phyloP scores from a whole-genome alignment of 2,888 invertebrate genomes.

The Venusia cambrica region DNA sequence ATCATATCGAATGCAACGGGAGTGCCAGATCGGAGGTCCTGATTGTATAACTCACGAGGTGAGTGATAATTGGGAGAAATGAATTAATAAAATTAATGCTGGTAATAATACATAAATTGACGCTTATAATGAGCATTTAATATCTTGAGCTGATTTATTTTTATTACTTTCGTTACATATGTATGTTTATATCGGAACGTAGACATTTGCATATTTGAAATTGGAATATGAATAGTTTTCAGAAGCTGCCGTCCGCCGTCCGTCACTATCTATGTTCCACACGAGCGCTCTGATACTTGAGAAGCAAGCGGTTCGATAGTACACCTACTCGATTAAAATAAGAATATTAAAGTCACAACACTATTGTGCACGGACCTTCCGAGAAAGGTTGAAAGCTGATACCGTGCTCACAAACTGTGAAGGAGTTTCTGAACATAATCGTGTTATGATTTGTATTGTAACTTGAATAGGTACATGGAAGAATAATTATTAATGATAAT shows the following conservation, averaged over 20 bases:
- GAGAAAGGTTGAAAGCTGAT: slow-evolving; percentile 50
- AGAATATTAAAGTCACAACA: slow-evolving; percentile 67
- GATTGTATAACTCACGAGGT: slow-evolving; percentile 19
- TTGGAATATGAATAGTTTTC: slow-evolving; percentile 65
- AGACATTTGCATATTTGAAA: no score
- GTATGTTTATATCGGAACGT: no score
- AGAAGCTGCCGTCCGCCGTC: slow-evolving; percentile 57
- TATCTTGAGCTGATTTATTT: slow-evolving; percentile 9
- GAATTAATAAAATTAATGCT: slow-evolving; percentile 23
- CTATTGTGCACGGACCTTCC: slow-evolving; percentile 57
- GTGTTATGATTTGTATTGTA: slow-evolving; percentile 27
- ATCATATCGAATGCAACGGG: slow-evolving; percentile 5
- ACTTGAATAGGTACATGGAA: no score
- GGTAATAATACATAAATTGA: slow-evolving; percentile 27
- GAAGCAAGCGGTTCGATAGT: slow-evolving; percentile 62
- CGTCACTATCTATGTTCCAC: slow-evolving; percentile 76
- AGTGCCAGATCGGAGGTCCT: slow-evolving; percentile 12
- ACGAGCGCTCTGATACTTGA: slow-evolving; percentile 66
- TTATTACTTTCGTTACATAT: no score
- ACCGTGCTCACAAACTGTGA: slow-evolving; percentile 39
- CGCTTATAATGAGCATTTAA: slow-evolving; percentile 24
- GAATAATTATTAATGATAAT: no score
- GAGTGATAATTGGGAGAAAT: slow-evolving; percentile 17
- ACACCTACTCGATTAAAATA: slow-evolving; percentile 73
- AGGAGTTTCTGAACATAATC: slow-evolving; percentile 29